Conservation (phyloP, 2,797 vertebrate species). For the Halcyon smyrnensis region DNA sequence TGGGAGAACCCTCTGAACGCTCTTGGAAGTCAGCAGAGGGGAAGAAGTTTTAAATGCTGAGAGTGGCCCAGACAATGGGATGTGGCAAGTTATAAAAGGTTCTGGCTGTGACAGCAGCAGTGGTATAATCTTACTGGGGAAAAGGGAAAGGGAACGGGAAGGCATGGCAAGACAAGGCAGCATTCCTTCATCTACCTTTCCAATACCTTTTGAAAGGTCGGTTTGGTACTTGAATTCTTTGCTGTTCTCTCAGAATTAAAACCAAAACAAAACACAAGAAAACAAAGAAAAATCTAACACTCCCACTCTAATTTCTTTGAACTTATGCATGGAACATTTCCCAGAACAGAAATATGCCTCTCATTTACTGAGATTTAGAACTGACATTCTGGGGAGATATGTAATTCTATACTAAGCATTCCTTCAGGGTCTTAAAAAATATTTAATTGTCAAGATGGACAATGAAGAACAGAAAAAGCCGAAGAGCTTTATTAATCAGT, state of each 20-base stretch:
- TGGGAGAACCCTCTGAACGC: neutral
- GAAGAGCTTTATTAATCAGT: neutral
- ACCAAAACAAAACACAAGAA: no score
- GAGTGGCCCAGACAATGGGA: neutral
- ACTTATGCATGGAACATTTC: neutral
- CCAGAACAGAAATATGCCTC: neutral
- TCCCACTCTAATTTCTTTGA: neutral
- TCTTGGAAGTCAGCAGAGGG: neutral
- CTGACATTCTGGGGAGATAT: neutral
- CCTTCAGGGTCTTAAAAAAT: neutral
- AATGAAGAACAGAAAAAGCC: neutral
- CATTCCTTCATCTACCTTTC: neutral
- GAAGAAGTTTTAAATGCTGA: neutral
- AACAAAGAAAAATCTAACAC: neutral
- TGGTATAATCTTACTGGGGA: neutral
- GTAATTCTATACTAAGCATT: neutral
- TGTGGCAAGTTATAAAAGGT: neutral
- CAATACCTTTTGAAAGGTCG: neutral
- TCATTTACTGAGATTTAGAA: neutral
- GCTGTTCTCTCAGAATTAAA: neutral
- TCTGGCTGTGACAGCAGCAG: neutral
- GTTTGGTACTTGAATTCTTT: neutral
- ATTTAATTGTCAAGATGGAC: neutral
- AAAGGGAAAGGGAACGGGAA: neutral
- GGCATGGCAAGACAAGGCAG: neutral